Evolutionary conservation across 2,888 invertebrate species (phyloP).

Genomic region (Xestia xanthographa): DNA sequence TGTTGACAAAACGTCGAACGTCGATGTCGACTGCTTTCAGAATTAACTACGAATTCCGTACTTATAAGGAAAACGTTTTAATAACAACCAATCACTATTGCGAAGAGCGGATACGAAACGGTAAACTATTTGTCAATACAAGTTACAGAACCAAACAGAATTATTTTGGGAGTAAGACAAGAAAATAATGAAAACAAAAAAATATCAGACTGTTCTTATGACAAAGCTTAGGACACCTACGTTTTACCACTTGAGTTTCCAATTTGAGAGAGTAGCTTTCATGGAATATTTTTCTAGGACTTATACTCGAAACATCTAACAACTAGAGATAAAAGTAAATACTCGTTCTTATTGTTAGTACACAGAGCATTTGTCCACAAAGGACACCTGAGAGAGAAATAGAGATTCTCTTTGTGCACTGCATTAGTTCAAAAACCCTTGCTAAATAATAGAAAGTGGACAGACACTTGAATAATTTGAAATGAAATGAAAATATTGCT

Average conservation of each 20-base stretch:
- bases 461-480: constrained; percentile 9
- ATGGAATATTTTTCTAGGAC: constrained; percentile 31
- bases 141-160: not conserved
- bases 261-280: constrained; percentile 39
- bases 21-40: constrained; percentile 56
- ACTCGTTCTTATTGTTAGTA: constrained; percentile 37
- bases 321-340: constrained; percentile 35
- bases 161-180: not conserved
- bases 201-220: not conserved
- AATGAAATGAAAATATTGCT: not conserved
- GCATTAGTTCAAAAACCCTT: constrained; percentile 16
- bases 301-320: constrained; percentile 38
- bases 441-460: constrained; percentile 6
- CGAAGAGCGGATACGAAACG: constrained; percentile 36
- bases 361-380: constrained; percentile 48
- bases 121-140: constrained; percentile 40
- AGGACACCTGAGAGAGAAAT: constrained; percentile 41
- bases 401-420: constrained; percentile 24
- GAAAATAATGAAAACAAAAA: constrained; percentile 21
- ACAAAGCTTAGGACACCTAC: constrained; percentile 15
- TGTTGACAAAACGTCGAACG: constrained; percentile 77
- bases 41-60: constrained; percentile 59
- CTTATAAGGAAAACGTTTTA: constrained; percentile 61
- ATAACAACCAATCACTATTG: constrained; percentile 49
- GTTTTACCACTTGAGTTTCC: constrained; percentile 29